A percentile compares a stretch with the other conserved stretches of the same genome.
These are phyloP conservation scores for Megaceryle maxima DNA, from an alignment of 2,113 vertebrate species.

Conservation along the genomic window DNA sequence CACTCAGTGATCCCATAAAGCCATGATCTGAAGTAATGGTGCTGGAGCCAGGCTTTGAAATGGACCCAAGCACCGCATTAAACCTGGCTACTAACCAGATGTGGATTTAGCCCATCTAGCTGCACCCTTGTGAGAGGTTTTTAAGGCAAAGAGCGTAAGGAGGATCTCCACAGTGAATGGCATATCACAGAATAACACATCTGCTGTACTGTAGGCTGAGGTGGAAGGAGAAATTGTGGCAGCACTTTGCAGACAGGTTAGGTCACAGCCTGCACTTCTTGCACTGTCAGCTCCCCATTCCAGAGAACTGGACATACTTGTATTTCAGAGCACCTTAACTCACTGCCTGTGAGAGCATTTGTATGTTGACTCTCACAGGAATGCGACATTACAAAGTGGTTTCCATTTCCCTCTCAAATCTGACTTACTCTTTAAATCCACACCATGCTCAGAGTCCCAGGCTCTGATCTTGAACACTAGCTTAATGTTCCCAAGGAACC, in stretches of 20 bases:
- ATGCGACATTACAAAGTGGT: background rate
- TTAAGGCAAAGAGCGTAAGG: background rate
- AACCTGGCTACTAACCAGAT: background rate
- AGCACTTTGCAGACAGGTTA: background rate
- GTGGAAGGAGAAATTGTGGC: background rate
- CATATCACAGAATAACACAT: background rate
- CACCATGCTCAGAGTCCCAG: background rate
- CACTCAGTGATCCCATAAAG: background rate
- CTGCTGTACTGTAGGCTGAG: background rate
- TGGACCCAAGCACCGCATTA: background rate
- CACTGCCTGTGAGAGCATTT: background rate
- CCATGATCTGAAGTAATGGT: background rate
- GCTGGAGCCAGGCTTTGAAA: background rate
- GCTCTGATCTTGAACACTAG: background rate
- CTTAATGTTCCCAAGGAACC: background rate
- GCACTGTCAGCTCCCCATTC: background rate
- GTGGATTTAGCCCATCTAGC: background rate
- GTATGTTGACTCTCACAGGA: background rate
- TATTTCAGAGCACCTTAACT: background rate
- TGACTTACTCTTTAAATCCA: background rate
- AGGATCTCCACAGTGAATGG: background rate
- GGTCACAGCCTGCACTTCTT: background rate
- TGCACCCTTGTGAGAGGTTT: background rate
- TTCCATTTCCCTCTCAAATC: background rate
- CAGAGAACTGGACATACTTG: background rate